Percentiles rank a stretch among this genome's conserved stretches.
Evolutionary conservation across 2,797 vertebrate genomes (phyloP).

Genomic region (Glossophaga mutica): DNA sequence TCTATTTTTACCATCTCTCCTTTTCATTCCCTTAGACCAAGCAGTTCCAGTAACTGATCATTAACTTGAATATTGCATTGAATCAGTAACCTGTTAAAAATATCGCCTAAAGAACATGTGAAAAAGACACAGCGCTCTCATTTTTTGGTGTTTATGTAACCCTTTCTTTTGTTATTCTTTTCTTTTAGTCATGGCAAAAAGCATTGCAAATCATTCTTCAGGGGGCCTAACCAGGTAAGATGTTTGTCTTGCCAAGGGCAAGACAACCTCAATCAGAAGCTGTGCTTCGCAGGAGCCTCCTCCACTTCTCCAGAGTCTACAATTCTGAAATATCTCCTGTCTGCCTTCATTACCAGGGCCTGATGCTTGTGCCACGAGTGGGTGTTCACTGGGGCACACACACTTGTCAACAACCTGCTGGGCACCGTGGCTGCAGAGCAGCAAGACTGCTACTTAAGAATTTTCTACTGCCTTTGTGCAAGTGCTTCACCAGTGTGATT

Average conservation of each 20-base stretch:
- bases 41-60: neutral
- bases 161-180: neutral
- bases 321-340: constrained; percentile 3
- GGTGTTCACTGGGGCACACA: neutral
- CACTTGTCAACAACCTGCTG: constrained; percentile 7
- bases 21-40: neutral
- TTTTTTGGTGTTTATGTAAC: neutral
- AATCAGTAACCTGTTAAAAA: constrained; percentile 10
- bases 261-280: neutral
- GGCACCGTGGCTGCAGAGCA: neutral
- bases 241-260: neutral
- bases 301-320: constrained; percentile 9
- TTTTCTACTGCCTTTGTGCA: constrained; percentile 36
- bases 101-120: neutral
- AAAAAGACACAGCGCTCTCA: neutral
- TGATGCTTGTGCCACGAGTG: neutral
- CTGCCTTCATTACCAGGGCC: neutral
- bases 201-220: neutral
- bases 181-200: neutral
- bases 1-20: neutral
- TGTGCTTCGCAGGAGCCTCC: neutral
- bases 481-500: constrained; percentile 48
- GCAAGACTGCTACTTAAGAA: constrained; percentile 6
- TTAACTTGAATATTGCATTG: neutral
- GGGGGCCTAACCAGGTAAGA: neutral